These are phyloP conservation scores for Hylia prasina DNA, from an alignment of 2,113 vertebrate species.

Conservation along the genomic window DNA sequence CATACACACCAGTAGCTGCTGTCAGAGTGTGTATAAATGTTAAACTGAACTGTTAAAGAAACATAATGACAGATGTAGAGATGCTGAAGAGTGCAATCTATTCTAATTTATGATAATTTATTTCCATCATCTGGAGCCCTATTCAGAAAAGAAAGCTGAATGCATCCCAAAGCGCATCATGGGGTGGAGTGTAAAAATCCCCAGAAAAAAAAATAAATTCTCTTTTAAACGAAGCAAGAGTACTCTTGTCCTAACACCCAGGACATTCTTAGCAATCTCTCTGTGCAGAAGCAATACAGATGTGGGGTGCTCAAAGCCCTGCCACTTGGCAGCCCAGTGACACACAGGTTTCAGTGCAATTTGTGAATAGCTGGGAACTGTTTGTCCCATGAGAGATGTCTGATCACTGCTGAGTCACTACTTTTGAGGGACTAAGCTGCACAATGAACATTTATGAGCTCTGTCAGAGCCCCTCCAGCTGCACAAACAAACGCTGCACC, in stretches of 20 bases:
- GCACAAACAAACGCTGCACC: neutral
- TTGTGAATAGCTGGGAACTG: conserved; percentile 28
- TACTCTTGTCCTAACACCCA: conserved; percentile 19
- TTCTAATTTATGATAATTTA: conserved; percentile 72
- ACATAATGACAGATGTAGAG: conserved; percentile 70
- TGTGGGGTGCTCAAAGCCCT: neutral
- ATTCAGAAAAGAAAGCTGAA: conserved; percentile 64
- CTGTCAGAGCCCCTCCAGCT: conserved; percentile 9
- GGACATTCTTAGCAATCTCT: conserved; percentile 25
- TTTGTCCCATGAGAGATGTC: neutral
- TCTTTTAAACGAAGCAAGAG: conserved; percentile 14
- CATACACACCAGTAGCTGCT: conserved; percentile 65
- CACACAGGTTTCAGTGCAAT: neutral
- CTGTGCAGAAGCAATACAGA: neutral
- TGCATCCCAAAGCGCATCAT: conserved; percentile 55
- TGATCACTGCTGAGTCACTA: conserved; percentile 40
- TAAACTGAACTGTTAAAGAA: conserved; percentile 70
- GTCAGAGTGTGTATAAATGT: conserved; percentile 69
- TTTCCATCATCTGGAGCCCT: conserved; percentile 66
- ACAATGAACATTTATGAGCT: neutral
- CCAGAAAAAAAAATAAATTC: neutral
- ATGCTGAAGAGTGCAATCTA: conserved; percentile 69
- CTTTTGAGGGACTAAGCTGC: neutral
- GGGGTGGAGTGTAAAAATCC: conserved; percentile 42
- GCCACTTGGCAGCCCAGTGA: neutral